Evolutionary conservation across 2,888 invertebrate species (phyloP).

Genomic region (Xestia rhomboidea): DNA sequence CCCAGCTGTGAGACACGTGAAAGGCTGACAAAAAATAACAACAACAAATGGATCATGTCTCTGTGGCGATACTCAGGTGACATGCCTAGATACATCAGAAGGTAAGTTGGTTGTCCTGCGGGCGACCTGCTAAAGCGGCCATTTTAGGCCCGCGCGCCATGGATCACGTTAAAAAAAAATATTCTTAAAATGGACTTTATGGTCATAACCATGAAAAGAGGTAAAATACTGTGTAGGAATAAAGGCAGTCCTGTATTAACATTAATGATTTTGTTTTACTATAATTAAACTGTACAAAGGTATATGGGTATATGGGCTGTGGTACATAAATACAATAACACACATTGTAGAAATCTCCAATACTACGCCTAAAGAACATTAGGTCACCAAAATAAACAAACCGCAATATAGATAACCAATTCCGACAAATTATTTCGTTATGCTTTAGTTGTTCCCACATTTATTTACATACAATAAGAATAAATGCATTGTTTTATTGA

Average conservation of each 20-base stretch:
- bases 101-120: neutral
- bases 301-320: too few species aligned
- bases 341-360: neutral
- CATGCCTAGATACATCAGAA: neutral
- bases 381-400: constrained; percentile 7
- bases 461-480: constrained; percentile 25
- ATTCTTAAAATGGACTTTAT: too few species aligned
- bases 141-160: too few species aligned
- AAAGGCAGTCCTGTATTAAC: too few species aligned
- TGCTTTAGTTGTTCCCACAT: neutral
- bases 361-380: neutral
- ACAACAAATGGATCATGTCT: neutral
- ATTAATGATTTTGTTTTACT: too few species aligned
- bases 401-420: neutral
- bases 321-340: neutral
- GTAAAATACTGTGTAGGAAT: too few species aligned
- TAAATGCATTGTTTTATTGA: constrained; percentile 36
- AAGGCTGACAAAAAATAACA: too few species aligned
- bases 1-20: too few species aligned
- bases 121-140: too few species aligned
- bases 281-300: too few species aligned
- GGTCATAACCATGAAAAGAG: too few species aligned
- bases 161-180: too few species aligned
- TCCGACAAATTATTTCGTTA: neutral
- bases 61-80: neutral